Evolutionary conservation across 92 coral and sea anemone genomes (phyloP).

Genomic region (Plumapathes pennacea): DNA sequence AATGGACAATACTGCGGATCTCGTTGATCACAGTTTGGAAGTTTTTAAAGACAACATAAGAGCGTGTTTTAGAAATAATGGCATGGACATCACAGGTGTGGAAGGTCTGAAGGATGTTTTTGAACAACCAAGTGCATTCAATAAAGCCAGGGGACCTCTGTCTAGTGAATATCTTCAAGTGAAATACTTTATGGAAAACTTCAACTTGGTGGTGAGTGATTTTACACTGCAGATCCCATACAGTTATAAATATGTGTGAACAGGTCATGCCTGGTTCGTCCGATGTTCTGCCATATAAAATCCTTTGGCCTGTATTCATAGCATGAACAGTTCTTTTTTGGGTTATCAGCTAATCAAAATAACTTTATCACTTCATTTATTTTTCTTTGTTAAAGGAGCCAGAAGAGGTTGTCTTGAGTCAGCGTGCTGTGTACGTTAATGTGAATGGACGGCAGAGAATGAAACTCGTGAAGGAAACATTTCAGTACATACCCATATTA

Average conservation of each 20-base stretch:
- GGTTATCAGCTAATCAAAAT: too few relatives aligned
- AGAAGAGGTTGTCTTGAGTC: slow-evolving; percentile 52
- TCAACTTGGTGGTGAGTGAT: slow-evolving; percentile 62
- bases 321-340: too few relatives aligned
- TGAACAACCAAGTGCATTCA: slow-evolving; percentile 36
- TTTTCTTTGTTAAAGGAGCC: slow-evolving; percentile 44
- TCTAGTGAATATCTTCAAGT: slow-evolving; percentile 50
- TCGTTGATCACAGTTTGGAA: slow-evolving; percentile 38
- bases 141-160: slow-evolving; percentile 36
- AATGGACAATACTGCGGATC: slow-evolving; percentile 33
- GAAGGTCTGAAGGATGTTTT: slow-evolving; percentile 36
- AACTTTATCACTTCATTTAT: neutral
- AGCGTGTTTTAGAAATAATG: slow-evolving; percentile 30
- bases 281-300: too few relatives aligned
- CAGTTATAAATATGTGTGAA: too few relatives aligned
- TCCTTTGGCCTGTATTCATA: too few relatives aligned
- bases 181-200: slow-evolving; percentile 52
- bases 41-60: slow-evolving; percentile 28
- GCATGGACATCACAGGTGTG: slow-evolving; percentile 18
- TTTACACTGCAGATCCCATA: too few relatives aligned
- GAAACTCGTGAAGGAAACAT: slow-evolving; percentile 36
- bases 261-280: too few relatives aligned
- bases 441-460: slow-evolving; percentile 39
- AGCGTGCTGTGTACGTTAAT: slow-evolving; percentile 30
- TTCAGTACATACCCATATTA: slow-evolving; percentile 61